A percentile compares a stretch with the other conserved stretches of the same genome.
These are phyloP conservation scores for Papilio dardanus DNA, from an alignment of 1,140 invertebrate species.

Conservation along the genomic window DNA sequence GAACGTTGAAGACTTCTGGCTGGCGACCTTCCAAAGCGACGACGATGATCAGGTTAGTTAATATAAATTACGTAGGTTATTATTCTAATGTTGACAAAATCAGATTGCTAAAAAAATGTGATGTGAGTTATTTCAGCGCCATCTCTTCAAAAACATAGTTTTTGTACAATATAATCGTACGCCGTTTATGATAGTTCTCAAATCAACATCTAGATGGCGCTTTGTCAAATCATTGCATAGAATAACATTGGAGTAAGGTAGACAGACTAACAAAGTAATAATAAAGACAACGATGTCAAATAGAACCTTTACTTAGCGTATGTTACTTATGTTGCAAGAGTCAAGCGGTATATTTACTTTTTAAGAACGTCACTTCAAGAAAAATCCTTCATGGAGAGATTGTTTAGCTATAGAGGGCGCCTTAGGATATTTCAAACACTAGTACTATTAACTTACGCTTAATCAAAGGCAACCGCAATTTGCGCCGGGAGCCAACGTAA, in stretches of 20 bases:
- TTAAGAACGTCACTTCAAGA: not conserved
- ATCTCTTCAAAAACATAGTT: not conserved
- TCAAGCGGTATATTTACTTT: not conserved
- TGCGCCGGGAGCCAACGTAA: not conserved
- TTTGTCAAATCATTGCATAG: no score
- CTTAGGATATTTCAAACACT: not conserved
- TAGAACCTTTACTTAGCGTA: not conserved
- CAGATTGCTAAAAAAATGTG: not conserved
- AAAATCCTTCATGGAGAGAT: not conserved
- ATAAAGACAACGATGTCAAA: not conserved
- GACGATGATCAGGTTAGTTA: slow-evolving; percentile 67
- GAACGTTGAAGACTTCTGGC: slow-evolving; percentile 79
- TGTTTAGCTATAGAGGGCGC: not conserved
- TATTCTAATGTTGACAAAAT: no score
- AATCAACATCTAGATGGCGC: not conserved
- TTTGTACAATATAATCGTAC: not conserved
- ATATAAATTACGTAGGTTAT: no score
- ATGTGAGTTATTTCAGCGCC: not conserved
- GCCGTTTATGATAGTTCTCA: not conserved
- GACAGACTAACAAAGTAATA: no score
- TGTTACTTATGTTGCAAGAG: not conserved
- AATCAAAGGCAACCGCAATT: slow-evolving; percentile 30
- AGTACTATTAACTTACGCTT: slow-evolving; percentile 13
- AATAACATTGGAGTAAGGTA: no score
- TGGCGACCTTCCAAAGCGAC: slow-evolving; percentile 52